These are phyloP conservation scores for Gadopsis bispinosus DNA, from an alignment of 2,797 vertebrate genomes.

Conservation along the genomic window DNA sequence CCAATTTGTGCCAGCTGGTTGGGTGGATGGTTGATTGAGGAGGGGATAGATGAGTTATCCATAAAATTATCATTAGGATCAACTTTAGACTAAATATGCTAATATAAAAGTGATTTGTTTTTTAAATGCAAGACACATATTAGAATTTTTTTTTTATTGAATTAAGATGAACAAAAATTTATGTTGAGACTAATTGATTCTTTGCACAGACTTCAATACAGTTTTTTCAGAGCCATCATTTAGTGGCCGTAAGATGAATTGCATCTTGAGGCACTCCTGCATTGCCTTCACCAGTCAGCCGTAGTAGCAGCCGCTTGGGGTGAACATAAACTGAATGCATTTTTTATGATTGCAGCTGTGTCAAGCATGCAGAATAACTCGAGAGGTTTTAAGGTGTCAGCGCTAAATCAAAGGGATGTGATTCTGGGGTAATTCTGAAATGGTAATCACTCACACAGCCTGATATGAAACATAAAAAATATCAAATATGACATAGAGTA, in stretches of 20 bases:
- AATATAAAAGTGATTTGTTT: background rate
- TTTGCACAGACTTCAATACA: background rate
- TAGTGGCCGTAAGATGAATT: constrained; percentile 17
- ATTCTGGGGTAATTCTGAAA: constrained; percentile 23
- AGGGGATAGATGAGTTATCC: background rate
- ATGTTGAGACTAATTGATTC: background rate
- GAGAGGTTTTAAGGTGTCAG: constrained; percentile 14
- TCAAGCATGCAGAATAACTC: constrained; percentile 26
- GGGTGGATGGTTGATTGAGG: background rate
- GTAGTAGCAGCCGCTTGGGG: constrained; percentile 1
- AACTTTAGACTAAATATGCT: background rate
- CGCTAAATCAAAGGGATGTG: constrained; percentile 19
- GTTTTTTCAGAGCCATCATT: constrained; percentile 2
- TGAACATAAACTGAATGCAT: constrained; percentile 41
- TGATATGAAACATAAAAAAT: background rate
- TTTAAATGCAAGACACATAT: background rate
- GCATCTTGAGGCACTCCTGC: background rate
- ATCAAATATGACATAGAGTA: background rate
- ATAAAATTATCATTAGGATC: background rate
- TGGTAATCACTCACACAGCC: constrained; percentile 14
- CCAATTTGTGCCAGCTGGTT: constrained; percentile 3
- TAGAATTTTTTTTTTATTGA: no score
- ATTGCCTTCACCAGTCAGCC: constrained; percentile 3
- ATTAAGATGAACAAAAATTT: background rate
- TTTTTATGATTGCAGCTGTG: constrained; percentile 52